These are phyloP conservation scores for Himalopsyche tibetana DNA, from an alignment of 2,888 invertebrate species.

Conservation along the genomic window DNA sequence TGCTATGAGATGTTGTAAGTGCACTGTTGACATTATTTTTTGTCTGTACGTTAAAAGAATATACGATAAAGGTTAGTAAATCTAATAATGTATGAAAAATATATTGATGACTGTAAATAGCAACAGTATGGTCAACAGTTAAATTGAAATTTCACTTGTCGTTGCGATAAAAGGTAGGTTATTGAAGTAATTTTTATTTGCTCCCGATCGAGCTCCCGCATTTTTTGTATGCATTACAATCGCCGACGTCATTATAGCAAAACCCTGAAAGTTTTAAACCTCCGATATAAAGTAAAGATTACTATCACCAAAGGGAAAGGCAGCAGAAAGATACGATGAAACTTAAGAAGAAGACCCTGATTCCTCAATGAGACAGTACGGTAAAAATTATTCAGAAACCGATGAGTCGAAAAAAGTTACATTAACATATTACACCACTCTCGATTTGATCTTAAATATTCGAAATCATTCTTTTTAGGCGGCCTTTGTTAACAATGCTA, in stretches of 20 bases:
- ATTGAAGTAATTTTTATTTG: neutral
- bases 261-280: slow-evolving; percentile 62
- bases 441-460: neutral
- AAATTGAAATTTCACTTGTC: neutral
- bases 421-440: slow-evolving; percentile 20
- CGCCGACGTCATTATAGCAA: slow-evolving; percentile 7
- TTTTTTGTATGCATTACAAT: slow-evolving; percentile 16
- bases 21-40: neutral
- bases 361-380: slow-evolving; percentile 56
- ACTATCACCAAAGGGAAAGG: slow-evolving; percentile 65
- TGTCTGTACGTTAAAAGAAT: neutral
- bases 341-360: slow-evolving; percentile 65
- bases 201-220: slow-evolving; percentile 30
- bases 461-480: neutral
- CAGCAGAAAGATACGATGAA: slow-evolving; percentile 61
- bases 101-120: neutral
- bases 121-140: slow-evolving; percentile 3
- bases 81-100: neutral
- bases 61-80: neutral
- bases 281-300: slow-evolving; percentile 59
- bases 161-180: neutral
- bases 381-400: slow-evolving; percentile 9
- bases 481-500: neutral
- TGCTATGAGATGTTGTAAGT: neutral
- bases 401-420: neutral